Conservation (phyloP, 2,113 vertebrate species). For the Zootoca vivipara region DNA sequence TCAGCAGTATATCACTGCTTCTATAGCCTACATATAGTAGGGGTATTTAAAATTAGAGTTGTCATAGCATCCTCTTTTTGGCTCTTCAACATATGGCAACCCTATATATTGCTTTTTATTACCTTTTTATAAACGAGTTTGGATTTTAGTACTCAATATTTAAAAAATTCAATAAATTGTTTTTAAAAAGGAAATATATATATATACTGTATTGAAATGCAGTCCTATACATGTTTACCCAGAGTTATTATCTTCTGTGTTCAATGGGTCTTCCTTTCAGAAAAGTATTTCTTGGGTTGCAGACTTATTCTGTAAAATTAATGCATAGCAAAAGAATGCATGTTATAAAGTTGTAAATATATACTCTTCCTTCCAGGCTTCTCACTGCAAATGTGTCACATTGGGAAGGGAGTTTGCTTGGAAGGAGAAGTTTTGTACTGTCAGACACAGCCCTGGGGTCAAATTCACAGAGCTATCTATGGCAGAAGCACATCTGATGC, state of each 20-base stretch:
- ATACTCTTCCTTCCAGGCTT: conserved; percentile 49
- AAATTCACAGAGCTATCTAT: conserved; percentile 47
- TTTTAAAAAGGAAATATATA: background rate
- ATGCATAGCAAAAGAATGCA: conserved; percentile 57
- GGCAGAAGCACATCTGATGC: background rate
- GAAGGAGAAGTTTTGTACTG: conserved; percentile 61
- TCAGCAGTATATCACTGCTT: too few species aligned
- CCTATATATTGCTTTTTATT: too few species aligned
- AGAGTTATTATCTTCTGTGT: background rate
- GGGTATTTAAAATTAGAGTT: too few species aligned
- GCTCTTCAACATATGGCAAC: too few species aligned
- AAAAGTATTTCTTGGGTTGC: background rate
- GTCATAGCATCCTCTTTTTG: too few species aligned
- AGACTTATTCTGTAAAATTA: conserved; percentile 59
- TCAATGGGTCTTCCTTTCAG: background rate
- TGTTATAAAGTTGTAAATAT: conserved; percentile 58
- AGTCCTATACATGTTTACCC: too few species aligned
- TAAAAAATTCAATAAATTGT: too few species aligned
- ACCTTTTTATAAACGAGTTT: too few species aligned
- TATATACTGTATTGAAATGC: background rate
- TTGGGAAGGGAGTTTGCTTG: conserved; percentile 47
- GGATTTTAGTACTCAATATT: too few species aligned
- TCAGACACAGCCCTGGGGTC: conserved; percentile 48
- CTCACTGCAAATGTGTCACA: conserved; percentile 55
- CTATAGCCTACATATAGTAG: too few species aligned